Conservation (phyloP, 2,888 invertebrate genomes). For the Microctonus brassicae region DNA sequence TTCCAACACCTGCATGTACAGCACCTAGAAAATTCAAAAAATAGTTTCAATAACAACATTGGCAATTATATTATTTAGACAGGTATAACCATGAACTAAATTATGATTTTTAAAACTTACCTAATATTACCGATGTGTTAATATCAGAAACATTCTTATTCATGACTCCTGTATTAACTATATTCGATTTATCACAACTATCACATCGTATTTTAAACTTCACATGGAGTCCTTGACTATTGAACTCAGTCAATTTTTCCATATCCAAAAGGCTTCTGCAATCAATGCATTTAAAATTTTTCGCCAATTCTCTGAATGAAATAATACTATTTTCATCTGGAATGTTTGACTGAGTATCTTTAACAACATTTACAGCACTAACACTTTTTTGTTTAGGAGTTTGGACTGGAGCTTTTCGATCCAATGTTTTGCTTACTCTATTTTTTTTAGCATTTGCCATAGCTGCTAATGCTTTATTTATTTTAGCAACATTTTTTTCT, state of each 20-base stretch:
- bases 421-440: no score
- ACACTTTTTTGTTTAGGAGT: no score
- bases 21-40: no score
- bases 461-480: no score
- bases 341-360: constrained; percentile 9
- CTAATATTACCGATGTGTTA: constrained; percentile 18
- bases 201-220: constrained; percentile 15
- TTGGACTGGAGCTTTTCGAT: no score
- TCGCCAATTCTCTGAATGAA: constrained; percentile 15
- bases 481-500: no score
- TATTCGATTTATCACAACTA: constrained; percentile 11
- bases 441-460: background rate
- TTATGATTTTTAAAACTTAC: no score
- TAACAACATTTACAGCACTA: no score
- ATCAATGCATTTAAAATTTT: constrained; percentile 22
- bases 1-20: no score
- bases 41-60: no score
- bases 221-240: constrained; percentile 18
- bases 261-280: constrained; percentile 22
- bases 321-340: constrained; percentile 25
- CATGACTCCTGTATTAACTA: constrained; percentile 15
- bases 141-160: constrained; percentile 11
- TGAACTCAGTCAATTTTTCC: constrained; percentile 16
- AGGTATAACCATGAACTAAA: no score
- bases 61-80: no score